Percentiles rank a stretch among this genome's conserved stretches.
Evolutionary conservation across 1,140 invertebrate species (phyloP).

Genomic region (Nymphalis io): DNA sequence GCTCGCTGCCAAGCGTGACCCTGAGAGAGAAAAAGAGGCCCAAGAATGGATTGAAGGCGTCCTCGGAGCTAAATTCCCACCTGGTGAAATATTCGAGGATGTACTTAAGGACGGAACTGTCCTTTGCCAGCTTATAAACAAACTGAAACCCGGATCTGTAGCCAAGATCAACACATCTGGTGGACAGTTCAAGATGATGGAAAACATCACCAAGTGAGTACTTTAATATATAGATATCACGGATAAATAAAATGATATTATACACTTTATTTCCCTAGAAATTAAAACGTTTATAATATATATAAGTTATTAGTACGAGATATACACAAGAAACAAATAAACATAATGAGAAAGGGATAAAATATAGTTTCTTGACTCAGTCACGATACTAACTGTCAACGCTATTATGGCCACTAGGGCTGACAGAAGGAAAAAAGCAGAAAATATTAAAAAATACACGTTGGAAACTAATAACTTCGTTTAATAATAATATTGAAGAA

Average conservation of each 20-base stretch:
- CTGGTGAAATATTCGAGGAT: conserved; percentile 88
- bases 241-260: no score
- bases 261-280: no score
- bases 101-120: conserved; percentile 92
- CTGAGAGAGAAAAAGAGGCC: conserved; percentile 92
- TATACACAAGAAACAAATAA: background rate
- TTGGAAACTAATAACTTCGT: no score
- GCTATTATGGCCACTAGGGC: no score
- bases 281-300: no score
- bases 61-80: conserved; percentile 91
- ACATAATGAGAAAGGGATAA: background rate
- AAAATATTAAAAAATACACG: no score
- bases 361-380: background rate
- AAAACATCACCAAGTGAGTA: conserved; percentile 93
- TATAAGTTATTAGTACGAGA: no score
- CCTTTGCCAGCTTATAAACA: conserved; percentile 95
- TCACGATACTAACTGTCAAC: background rate
- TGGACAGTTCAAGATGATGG: conserved; percentile 97
- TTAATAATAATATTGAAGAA: no score
- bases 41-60: conserved; percentile 95
- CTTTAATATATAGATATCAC: no score
- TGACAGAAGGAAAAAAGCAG: no score
- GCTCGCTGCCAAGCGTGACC: conserved; percentile 94
- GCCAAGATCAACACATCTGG: conserved; percentile 93
- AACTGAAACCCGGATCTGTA: conserved; percentile 89